phyloP scores from a whole-genome alignment of 2,113 vertebrate genomes.

The Helogale parvula region DNA sequence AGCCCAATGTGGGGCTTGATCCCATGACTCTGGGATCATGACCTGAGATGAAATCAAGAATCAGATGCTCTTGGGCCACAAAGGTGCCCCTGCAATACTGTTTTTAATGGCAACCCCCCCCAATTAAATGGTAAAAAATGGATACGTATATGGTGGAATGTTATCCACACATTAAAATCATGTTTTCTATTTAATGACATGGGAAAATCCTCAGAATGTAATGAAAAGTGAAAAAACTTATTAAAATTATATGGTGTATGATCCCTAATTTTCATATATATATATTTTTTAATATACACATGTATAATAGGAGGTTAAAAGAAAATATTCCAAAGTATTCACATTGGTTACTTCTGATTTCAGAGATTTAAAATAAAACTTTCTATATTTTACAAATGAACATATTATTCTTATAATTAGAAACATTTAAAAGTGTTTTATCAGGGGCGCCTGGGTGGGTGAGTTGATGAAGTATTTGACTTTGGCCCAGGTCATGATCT shows the following conservation, averaged over 20 bases:
- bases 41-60: too few species aligned
- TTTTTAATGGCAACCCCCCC: neutral
- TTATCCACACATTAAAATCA: neutral
- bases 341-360: neutral
- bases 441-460: too few species aligned
- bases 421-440: neutral
- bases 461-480: too few species aligned
- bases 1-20: too few species aligned
- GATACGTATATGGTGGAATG: neutral
- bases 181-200: neutral
- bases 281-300: neutral
- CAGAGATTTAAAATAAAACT: neutral
- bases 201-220: neutral
- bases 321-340: neutral
- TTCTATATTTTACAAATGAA: neutral
- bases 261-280: neutral
- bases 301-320: neutral
- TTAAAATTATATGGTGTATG: neutral
- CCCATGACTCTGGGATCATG: too few species aligned
- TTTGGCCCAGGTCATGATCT: too few species aligned
- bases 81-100: neutral
- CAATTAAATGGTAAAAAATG: neutral
- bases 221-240: neutral
- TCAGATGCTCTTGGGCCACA: too few species aligned
- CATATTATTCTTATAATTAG: neutral